Conservation (phyloP, 2,113 vertebrate species). For the Tetrax tetrax region DNA sequence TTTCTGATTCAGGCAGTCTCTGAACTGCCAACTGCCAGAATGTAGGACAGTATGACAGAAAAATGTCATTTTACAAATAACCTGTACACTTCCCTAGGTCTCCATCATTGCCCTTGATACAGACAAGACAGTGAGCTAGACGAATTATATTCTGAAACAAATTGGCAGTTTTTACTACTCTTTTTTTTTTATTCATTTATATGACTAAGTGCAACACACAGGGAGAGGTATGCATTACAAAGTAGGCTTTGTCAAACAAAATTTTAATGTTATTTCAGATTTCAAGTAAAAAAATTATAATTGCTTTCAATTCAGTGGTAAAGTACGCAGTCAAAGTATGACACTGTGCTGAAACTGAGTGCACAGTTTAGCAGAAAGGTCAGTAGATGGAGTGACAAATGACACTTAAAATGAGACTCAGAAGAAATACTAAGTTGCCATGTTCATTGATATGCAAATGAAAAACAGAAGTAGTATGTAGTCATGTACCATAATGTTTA, state of each 20-base stretch:
- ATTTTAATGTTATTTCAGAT: not conserved
- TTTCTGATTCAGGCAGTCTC: not conserved
- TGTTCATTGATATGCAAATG: not conserved
- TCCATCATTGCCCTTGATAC: not conserved
- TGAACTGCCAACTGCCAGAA: not conserved
- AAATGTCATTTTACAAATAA: not conserved
- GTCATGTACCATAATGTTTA: not conserved
- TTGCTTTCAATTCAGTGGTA: not conserved
- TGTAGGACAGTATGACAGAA: not conserved
- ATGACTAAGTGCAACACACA: fast-evolving
- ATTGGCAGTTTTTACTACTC: fast-evolving
- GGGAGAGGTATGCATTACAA: not conserved
- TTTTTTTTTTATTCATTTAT: not conserved
- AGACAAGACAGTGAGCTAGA: not conserved
- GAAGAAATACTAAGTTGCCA: not conserved
- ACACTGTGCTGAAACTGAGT: not conserved
- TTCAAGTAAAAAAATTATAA: not conserved
- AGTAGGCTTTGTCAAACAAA: not conserved
- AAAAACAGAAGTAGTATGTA: not conserved
- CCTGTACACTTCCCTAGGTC: not conserved
- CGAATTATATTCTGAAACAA: not conserved
- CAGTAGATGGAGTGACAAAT: not conserved
- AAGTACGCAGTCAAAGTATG: not conserved
- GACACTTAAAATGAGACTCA: not conserved
- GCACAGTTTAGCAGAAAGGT: not conserved